Base-by-base conservation (phyloP, 2,888 invertebrate species). In the Tigriopus californicus region DNA sequence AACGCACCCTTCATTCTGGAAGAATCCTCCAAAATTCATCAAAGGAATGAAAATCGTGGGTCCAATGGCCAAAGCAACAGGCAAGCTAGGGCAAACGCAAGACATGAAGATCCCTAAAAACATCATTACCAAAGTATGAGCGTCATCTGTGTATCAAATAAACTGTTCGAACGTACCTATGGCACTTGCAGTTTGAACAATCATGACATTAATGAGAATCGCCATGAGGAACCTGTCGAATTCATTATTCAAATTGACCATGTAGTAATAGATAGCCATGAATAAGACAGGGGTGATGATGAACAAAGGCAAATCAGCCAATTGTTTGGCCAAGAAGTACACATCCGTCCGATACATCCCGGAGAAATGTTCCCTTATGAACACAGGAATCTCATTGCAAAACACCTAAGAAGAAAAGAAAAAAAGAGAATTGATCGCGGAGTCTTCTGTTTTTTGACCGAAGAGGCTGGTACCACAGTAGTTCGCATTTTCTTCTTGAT, bases 311-410 rank as follows among this genome's bases (percentile, higher is more conserved):
- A 86, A 74, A 67, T 95, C 94, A 0, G 90, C 87, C 47, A 91
- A 67, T 0, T 87, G 89, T 74, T 92, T 94, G 60, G 88, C 84
- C 24, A 94, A 70, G 71, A 90, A 95, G 71, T 94, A 94, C 0
- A 90, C 82, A 66, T 88, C 87, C 0, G 86, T 83, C 55, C 91
- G 76, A 67, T 95, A 94, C 79, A 94, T 83, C 46, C 89, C 89
- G 68, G 85, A 87, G 63, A 81, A 80, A 67, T 91, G 83, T 69
- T 94, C 94, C 12, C 90, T 75, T 64, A 90, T 75, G 70, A 92
- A 91, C 62, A 92, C 81, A 0, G 90, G 89, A 41, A 91, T 74
- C 69, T 94, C 92, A 0, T 83, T 78, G 65, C 87, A 87, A 70
- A 94, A 91, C 49, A 90, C 87, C 89, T 90, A 68, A 15, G 12